These are phyloP conservation scores for Drosophila melanosoma DNA, from an alignment of 2,888 invertebrate species.

Conservation along the genomic window DNA sequence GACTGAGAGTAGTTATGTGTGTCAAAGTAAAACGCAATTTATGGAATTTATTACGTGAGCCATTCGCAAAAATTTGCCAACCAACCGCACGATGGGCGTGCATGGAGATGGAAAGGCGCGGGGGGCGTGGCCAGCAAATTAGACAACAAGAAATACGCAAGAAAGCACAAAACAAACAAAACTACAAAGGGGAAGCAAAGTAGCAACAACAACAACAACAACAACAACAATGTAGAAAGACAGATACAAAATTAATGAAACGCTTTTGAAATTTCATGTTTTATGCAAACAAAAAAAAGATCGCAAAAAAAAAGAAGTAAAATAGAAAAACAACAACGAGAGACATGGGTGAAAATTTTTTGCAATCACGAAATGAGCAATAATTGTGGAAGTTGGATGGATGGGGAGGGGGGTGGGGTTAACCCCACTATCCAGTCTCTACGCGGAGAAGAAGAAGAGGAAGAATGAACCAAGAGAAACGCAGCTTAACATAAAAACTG, in stretches of 20 bases:
- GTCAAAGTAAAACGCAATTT: conserved; percentile 80
- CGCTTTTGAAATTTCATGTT: conserved; percentile 67
- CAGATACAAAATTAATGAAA: conserved; percentile 66
- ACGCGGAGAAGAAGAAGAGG: conserved; percentile 7
- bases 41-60: conserved; percentile 78
- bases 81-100: conserved; percentile 25
- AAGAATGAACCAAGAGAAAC: conserved; percentile 31
- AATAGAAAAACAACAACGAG: conserved; percentile 39
- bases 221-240: conserved; percentile 23
- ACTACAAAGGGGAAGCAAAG: conserved; percentile 6
- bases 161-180: conserved; percentile 18
- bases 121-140: conserved; percentile 42
- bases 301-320: conserved; percentile 26
- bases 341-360: conserved; percentile 58
- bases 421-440: conserved; percentile 16
- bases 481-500: conserved; percentile 26
- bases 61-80: conserved; percentile 67
- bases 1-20: conserved; percentile 62
- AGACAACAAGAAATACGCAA: conserved; percentile 34
- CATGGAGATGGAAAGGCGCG: conserved; percentile 2
- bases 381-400: conserved; percentile 57
- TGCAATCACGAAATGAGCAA: conserved; percentile 59
- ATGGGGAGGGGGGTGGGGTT: too few species aligned
- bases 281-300: conserved; percentile 51
- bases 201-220: conserved; percentile 3